A percentile compares a stretch with the other conserved stretches of the same genome.
These are phyloP conservation scores for Drosophila neutralis DNA, from an alignment of 2,888 invertebrate genomes.

Conservation along the genomic window DNA sequence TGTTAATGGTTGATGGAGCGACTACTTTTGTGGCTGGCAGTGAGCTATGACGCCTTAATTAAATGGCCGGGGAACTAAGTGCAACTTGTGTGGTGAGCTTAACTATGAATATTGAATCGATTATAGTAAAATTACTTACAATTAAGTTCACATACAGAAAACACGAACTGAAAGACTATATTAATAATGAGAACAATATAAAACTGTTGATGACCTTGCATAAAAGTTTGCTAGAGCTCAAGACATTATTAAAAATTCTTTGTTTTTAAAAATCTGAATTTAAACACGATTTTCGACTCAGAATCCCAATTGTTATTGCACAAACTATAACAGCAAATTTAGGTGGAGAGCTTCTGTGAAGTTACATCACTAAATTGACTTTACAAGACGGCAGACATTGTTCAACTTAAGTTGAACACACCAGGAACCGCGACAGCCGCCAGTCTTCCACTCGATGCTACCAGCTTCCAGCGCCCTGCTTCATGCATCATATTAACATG, in stretches of 20 bases:
- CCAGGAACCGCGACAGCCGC: neutral
- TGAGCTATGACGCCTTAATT: slow-evolving; percentile 45
- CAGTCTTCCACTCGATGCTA: slow-evolving; percentile 2
- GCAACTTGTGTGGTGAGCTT: neutral
- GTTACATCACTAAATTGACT: neutral
- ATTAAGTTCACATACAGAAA: neutral
- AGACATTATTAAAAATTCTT: neutral
- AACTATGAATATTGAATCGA: neutral
- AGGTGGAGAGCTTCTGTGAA: neutral
- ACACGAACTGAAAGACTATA: neutral
- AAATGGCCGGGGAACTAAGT: slow-evolving; percentile 6
- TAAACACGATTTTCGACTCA: no score
- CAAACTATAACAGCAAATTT: neutral
- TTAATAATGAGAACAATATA: fast-evolving
- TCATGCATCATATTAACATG: slow-evolving; percentile 28
- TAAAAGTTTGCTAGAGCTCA: fast-evolving
- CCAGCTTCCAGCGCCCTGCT: neutral
- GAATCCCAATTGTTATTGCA: neutral
- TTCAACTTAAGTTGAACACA: slow-evolving; percentile 5
- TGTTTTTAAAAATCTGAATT: neutral
- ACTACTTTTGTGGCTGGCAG: slow-evolving; percentile 39
- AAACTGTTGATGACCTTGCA: neutral
- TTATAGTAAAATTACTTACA: neutral
- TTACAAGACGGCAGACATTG: slow-evolving; percentile 16
- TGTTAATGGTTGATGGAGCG: slow-evolving; percentile 41